Evolutionary conservation across 2,113 vertebrate genomes (phyloP).

Genomic region (Probosciger aterrimus): DNA sequence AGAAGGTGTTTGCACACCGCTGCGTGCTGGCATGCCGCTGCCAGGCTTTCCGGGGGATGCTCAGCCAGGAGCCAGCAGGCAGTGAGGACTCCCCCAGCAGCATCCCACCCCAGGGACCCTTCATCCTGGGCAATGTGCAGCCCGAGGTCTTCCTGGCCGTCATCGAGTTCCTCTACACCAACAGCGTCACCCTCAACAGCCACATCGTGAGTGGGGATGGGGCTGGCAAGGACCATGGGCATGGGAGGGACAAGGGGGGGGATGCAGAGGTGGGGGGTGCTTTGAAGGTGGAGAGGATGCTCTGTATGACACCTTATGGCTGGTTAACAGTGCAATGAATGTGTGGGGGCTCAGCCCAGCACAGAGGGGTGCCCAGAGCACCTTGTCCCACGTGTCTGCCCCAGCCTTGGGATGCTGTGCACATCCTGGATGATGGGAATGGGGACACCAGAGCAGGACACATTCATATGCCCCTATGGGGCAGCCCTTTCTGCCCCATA

Average conservation of each 20-base stretch:
- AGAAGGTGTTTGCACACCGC: slow-evolving; percentile 77
- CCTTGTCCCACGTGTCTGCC: background rate
- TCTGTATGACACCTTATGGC: background rate
- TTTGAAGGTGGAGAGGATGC: background rate
- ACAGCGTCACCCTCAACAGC: slow-evolving; percentile 73
- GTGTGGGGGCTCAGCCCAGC: background rate
- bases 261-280: background rate
- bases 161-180: slow-evolving; percentile 82
- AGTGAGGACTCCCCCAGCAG: background rate
- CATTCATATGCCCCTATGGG: background rate
- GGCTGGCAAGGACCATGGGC: background rate
- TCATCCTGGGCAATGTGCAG: slow-evolving; percentile 72
- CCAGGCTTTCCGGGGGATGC: slow-evolving; percentile 72
- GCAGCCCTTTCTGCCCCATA: background rate
- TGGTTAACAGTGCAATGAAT: background rate
- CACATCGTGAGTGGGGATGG: slow-evolving; percentile 68
- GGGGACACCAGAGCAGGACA: background rate
- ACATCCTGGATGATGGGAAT: background rate
- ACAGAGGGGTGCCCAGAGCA: background rate
- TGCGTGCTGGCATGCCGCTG: slow-evolving; percentile 78
- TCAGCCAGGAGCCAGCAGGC: slow-evolving; percentile 11
- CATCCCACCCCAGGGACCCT: background rate
- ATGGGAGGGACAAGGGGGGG: background rate
- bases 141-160: slow-evolving; percentile 78
- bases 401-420: background rate